Percentiles rank a stretch among this genome's conserved stretches.
Conservation (phyloP, 2,113 vertebrate species). For the Orycteropus afer region DNA sequence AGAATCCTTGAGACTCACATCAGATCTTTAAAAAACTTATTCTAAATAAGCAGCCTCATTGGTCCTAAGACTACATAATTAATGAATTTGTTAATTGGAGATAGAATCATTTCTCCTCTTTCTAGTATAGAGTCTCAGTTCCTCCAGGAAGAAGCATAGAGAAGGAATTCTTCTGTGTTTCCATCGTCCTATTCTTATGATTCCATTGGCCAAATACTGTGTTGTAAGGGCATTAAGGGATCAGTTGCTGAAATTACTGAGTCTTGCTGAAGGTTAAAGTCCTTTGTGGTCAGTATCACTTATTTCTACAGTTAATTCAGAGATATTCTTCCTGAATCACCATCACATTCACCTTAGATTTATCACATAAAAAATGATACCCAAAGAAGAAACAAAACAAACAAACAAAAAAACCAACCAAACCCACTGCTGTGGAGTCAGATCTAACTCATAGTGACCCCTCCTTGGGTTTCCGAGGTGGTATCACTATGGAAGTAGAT, state of each 20-base stretch:
- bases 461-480: no score
- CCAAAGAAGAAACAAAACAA: no score
- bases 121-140: not conserved
- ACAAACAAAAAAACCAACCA: no score
- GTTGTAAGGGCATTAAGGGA: not conserved
- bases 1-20: not conserved
- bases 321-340: not conserved
- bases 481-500: no score
- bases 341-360: not conserved
- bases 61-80: not conserved
- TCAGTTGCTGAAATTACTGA: not conserved
- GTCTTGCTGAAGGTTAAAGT: conserved; percentile 4
- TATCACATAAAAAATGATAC: not conserved
- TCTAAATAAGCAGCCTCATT: not conserved
- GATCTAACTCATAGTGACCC: not conserved
- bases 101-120: not conserved
- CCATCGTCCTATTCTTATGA: not conserved
- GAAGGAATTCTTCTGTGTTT: not conserved
- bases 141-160: not conserved
- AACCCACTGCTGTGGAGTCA: no score
- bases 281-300: not conserved
- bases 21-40: not conserved
- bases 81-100: not conserved
- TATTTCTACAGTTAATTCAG: conserved; percentile 23
- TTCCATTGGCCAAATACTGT: not conserved